These are phyloP conservation scores for Rallus crepitans DNA, from an alignment of 2,797 vertebrate species.

Conservation along the genomic window DNA sequence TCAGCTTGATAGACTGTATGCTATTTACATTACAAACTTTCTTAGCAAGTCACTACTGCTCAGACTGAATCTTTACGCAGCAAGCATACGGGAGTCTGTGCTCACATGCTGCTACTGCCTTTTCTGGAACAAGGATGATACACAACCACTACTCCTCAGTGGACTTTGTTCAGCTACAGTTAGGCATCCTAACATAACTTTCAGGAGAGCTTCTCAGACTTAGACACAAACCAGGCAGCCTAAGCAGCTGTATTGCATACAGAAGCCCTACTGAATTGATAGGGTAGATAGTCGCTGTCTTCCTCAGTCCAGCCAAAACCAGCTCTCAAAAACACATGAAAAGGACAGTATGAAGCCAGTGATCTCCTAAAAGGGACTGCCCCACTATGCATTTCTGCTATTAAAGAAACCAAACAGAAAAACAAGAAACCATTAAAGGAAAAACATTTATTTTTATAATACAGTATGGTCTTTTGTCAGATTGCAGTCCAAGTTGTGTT, in stretches of 20 bases:
- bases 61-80: neutral
- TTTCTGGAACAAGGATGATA: neutral
- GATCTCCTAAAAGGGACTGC: neutral
- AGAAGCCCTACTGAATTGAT: neutral
- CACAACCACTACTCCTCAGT: neutral
- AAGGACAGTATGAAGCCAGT: neutral
- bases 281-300: neutral
- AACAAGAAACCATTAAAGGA: neutral
- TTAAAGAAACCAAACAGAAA: conserved; percentile 9
- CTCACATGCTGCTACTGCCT: neutral
- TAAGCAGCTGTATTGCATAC: neutral
- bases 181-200: neutral
- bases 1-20: neutral
- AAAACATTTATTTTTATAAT: neutral
- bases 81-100: neutral
- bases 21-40: neutral
- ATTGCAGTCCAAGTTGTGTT: neutral
- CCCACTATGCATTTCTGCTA: neutral
- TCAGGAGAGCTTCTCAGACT: neutral
- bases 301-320: neutral
- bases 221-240: neutral
- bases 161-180: neutral
- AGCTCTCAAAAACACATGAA: neutral
- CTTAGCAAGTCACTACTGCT: neutral
- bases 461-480: neutral